phyloP scores from a whole-genome alignment of 1,140 invertebrate species.

The Helicoverpa armigera region DNA sequence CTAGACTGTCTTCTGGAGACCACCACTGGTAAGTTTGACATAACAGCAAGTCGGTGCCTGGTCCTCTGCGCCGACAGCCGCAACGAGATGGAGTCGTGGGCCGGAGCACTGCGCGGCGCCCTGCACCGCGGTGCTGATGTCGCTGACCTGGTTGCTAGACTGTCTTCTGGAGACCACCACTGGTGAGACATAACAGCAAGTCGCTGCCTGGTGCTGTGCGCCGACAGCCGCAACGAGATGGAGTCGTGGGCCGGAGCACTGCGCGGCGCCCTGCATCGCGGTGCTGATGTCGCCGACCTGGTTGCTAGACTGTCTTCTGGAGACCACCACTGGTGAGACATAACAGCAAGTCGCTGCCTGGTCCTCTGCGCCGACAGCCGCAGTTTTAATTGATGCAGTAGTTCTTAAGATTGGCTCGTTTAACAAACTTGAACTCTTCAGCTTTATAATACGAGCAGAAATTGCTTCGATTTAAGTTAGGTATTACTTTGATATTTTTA shows the following conservation, averaged over 20 bases:
- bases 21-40: constrained; percentile 83
- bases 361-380: constrained; percentile 94
- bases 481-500: too few species aligned
- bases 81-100: constrained; percentile 97
- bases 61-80: constrained; percentile 94
- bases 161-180: constrained; percentile 92
- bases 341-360: constrained; percentile 93
- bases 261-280: constrained; percentile 90
- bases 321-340: constrained; percentile 87
- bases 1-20: constrained; percentile 93
- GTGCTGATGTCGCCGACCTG: constrained; percentile 81
- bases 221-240: constrained; percentile 94
- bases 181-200: constrained; percentile 90
- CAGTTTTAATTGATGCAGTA: too few species aligned
- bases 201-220: constrained; percentile 93
- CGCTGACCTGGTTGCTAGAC: constrained; percentile 86
- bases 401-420: too few species aligned
- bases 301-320: constrained; percentile 92
- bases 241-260: constrained; percentile 95
- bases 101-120: constrained; percentile 91
- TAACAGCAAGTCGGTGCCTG: constrained; percentile 93
- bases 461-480: too few species aligned
- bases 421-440: too few species aligned
- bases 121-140: constrained; percentile 88
- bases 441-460: too few species aligned